Evolutionary conservation across 2,888 invertebrate species (phyloP).

Genomic region (Synanthedon formicaeformis): DNA sequence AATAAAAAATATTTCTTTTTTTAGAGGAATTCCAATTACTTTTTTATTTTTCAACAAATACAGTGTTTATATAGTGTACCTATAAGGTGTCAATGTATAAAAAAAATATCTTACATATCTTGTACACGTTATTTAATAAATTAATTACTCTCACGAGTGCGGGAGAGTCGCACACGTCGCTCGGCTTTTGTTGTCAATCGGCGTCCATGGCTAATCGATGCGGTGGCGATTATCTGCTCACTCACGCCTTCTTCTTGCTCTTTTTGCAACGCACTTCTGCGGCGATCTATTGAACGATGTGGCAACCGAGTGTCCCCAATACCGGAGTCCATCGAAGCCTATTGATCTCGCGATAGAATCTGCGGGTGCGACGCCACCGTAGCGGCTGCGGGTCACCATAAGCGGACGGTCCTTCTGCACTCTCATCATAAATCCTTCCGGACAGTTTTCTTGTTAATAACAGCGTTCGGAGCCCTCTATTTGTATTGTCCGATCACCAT

Average conservation of each 20-base stretch:
- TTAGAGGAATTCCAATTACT: no score
- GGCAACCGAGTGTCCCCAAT: constrained; percentile 4
- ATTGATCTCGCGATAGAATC: constrained; percentile 9
- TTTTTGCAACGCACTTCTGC: not conserved
- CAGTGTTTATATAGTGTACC: no score
- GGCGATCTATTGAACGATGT: constrained; percentile 1
- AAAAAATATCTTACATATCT: no score
- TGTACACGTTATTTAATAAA: not conserved
- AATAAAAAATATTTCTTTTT: no score
- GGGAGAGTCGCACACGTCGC: not conserved
- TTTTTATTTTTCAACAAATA: no score
- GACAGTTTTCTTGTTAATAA: constrained; percentile 10
- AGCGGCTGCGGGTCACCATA: not conserved
- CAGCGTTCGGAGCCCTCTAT: not conserved
- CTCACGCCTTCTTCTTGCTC: not conserved
- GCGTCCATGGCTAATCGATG: constrained; percentile 1
- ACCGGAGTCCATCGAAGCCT: constrained; percentile 8
- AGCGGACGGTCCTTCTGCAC: not conserved
- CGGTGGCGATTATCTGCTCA: constrained; percentile 4
- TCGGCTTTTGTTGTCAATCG: not conserved
- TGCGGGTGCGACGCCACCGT: not conserved
- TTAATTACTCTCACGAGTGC: not conserved
- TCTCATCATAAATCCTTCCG: constrained; percentile 10
- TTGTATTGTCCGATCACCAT: constrained; percentile 10
- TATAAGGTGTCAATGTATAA: no score